These are phyloP conservation scores for Tachycineta bicolor DNA, from an alignment of 2,113 vertebrate species.

Conservation along the genomic window DNA sequence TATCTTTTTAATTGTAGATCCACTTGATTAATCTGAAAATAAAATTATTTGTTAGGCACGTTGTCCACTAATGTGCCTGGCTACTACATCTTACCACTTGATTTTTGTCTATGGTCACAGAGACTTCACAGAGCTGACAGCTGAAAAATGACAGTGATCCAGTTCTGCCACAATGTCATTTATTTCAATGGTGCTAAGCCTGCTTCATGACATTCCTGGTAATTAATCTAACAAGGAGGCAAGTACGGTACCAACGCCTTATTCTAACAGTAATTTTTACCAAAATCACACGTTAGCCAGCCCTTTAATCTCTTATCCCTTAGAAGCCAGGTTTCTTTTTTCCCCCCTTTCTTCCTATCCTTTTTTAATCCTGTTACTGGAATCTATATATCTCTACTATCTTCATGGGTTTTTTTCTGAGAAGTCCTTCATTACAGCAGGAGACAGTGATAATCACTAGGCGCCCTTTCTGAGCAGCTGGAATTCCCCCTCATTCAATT, in stretches of 20 bases:
- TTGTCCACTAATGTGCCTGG: background rate
- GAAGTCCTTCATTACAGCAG: conserved; percentile 53
- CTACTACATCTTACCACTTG: background rate
- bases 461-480: conserved; percentile 29
- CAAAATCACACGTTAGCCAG: background rate
- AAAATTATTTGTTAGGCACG: background rate
- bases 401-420: background rate
- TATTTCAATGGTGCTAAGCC: conserved; percentile 25
- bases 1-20: background rate
- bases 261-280: conserved; percentile 25
- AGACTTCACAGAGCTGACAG: conserved; percentile 1
- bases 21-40: conserved; percentile 4
- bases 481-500: conserved; percentile 40
- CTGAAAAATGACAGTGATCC: conserved; percentile 19
- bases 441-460: conserved; percentile 53
- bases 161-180: conserved; percentile 14
- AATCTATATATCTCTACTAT: conserved; percentile 7
- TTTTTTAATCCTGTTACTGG: conserved; percentile 1
- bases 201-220: conserved; percentile 14
- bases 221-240: conserved; percentile 28
- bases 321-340: background rate
- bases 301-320: conserved; percentile 5
- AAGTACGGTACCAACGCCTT: background rate
- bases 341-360: background rate
- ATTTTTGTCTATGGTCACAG: background rate